These are phyloP conservation scores for Hoplostethus atlanticus DNA, from an alignment of 2,797 vertebrate species.

Conservation along the genomic window DNA sequence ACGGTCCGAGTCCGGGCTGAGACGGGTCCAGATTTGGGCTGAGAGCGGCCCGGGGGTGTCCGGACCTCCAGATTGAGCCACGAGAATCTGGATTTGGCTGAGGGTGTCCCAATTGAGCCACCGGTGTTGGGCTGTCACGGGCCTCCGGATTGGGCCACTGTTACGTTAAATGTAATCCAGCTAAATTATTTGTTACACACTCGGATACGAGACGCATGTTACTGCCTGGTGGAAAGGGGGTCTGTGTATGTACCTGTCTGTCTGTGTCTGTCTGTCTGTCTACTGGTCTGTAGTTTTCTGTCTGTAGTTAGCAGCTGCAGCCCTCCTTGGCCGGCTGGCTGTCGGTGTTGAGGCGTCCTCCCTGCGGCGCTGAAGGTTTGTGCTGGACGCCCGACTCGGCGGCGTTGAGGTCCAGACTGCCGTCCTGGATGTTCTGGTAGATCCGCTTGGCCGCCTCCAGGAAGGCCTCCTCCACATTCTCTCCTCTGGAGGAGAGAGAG, in stretches of 20 bases:
- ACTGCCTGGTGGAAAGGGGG: slow-evolving; percentile 22
- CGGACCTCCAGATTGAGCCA: too few relatives aligned
- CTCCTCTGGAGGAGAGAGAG: slow-evolving; percentile 83
- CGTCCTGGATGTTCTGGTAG: slow-evolving; percentile 99
- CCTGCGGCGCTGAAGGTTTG: slow-evolving; percentile 95
- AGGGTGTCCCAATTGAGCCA: background rate
- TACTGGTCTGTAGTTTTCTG: slow-evolving; percentile 33
- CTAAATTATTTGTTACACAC: background rate
- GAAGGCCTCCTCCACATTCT: slow-evolving; percentile 98
- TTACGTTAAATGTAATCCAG: background rate
- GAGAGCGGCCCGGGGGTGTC: too few relatives aligned
- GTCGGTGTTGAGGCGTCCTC: slow-evolving; percentile 92
- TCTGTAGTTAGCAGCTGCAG: slow-evolving; percentile 93
- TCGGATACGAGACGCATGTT: slow-evolving; percentile 4
- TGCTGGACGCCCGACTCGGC: slow-evolving; percentile 97
- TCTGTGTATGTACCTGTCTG: slow-evolving; percentile 20
- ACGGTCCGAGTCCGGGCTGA: too few relatives aligned
- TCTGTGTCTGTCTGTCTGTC: slow-evolving; percentile 34
- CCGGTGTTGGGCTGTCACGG: too few relatives aligned
- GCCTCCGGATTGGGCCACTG: background rate
- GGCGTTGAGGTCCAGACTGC: slow-evolving; percentile 97
- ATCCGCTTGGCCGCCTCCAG: slow-evolving; percentile 98
- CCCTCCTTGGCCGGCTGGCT: slow-evolving; percentile 95
- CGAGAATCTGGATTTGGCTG: too few relatives aligned
- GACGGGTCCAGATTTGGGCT: too few relatives aligned